Conservation (phyloP, 2,113 vertebrate species). For the Larimichthys crocea region DNA sequence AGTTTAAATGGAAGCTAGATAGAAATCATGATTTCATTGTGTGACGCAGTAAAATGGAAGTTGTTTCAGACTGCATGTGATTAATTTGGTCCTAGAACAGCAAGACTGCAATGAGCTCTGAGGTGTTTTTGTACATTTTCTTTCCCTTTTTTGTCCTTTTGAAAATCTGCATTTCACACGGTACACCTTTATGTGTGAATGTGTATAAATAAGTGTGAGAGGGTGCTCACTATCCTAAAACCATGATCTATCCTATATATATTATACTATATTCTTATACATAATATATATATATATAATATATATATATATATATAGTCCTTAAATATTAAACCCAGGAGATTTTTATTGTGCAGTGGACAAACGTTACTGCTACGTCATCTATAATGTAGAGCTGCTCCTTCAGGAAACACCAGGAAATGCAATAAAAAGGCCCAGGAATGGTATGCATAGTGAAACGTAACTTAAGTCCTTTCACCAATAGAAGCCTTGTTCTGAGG, state of each 20-base stretch:
- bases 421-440: constrained; percentile 19
- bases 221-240: not conserved
- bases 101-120: constrained; percentile 13
- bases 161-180: constrained; percentile 36
- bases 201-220: not conserved
- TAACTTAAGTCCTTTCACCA: not conserved
- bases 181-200: not conserved
- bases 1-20: constrained; percentile 8
- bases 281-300: too few relatives aligned
- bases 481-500: constrained; percentile 18
- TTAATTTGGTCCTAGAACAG: constrained; percentile 7
- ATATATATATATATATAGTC: not conserved
- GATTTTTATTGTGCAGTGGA: constrained; percentile 23
- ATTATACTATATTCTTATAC: too few relatives aligned
- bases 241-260: not conserved
- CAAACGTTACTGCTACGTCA: constrained; percentile 4
- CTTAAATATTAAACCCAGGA: constrained; percentile 21
- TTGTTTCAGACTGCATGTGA: not conserved
- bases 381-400: constrained; percentile 18
- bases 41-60: not conserved
- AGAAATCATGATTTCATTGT: not conserved
- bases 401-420: constrained; percentile 13
- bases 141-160: not conserved
- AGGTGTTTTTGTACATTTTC: constrained; percentile 8
- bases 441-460: not conserved